Evolutionary conservation across 2,797 vertebrate genomes (phyloP).

Genomic region (Chelidonichthys spinosus): DNA sequence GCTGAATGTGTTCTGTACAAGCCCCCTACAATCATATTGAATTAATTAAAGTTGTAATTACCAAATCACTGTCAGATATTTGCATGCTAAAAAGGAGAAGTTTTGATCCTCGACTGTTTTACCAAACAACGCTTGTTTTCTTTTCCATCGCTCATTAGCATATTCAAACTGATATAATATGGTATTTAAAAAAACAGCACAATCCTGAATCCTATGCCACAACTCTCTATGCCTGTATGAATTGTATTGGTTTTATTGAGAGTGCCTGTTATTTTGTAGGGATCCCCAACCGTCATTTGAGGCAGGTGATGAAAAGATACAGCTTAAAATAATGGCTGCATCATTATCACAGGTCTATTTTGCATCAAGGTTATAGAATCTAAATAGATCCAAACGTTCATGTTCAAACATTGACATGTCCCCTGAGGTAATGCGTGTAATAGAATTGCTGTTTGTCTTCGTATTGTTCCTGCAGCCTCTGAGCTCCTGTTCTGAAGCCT

Average conservation of each 20-base stretch:
- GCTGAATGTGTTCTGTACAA: constrained; percentile 69
- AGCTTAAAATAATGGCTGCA: constrained; percentile 41
- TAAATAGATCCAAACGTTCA: constrained; percentile 44
- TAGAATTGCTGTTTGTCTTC: constrained; percentile 32
- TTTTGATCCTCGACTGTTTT: constrained; percentile 43
- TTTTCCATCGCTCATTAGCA: not conserved
- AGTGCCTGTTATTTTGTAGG: not conserved
- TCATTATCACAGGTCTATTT: constrained; percentile 52
- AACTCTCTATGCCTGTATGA: not conserved
- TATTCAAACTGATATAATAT: constrained; percentile 4
- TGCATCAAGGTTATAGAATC: not conserved
- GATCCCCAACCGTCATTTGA: not conserved
- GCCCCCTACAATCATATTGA: constrained; percentile 70
- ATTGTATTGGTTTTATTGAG: not conserved
- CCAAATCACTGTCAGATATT: constrained; percentile 65
- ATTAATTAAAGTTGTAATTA: constrained; percentile 82
- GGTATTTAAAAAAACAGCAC: not conserved
- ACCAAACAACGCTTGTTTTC: constrained; percentile 7
- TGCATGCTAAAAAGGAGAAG: constrained; percentile 60
- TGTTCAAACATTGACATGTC: constrained; percentile 37
- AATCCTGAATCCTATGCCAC: not conserved
- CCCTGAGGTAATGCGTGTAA: constrained; percentile 27
- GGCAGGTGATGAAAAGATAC: not conserved
- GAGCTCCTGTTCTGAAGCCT: not conserved
- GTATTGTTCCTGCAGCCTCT: constrained; percentile 16